Evolutionary conservation across 2,113 vertebrate species (phyloP).

Genomic region (Uria aalge): DNA sequence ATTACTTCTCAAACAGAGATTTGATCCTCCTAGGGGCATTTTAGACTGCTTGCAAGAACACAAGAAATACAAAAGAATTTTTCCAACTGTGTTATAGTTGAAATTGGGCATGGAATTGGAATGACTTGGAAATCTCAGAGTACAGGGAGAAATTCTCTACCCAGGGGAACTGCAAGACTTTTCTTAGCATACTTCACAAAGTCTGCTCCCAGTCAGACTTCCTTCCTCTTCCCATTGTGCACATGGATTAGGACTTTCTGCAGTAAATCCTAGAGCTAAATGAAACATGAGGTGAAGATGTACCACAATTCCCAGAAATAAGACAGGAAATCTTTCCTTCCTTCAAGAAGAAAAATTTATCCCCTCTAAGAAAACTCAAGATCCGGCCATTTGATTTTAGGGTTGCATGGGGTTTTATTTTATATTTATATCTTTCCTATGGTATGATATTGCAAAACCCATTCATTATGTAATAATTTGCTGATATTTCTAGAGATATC

Average conservation of each 20-base stretch:
- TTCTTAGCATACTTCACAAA: not conserved
- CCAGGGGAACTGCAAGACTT: not conserved
- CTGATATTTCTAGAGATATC: constrained; percentile 1
- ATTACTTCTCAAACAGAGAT: not conserved
- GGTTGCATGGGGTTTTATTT: not conserved
- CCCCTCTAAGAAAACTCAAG: not conserved
- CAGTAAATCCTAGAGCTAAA: not conserved
- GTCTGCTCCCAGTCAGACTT: not conserved
- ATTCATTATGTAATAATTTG: not conserved
- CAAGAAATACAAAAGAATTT: not conserved
- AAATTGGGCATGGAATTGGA: not conserved
- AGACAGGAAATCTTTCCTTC: not conserved
- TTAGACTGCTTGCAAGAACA: not conserved
- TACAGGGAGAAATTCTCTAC: not conserved
- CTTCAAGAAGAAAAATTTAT: not conserved
- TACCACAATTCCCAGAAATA: not conserved
- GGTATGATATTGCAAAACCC: not conserved
- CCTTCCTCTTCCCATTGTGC: not conserved
- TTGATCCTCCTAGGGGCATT: not conserved
- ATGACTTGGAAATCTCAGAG: not conserved
- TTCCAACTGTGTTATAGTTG: not conserved
- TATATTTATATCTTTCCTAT: not conserved
- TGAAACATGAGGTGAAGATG: not conserved
- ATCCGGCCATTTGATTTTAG: not conserved
- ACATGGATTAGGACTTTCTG: not conserved